Percentiles rank a stretch among this genome's conserved stretches.
Conservation (phyloP, 1,140 invertebrate genomes). For the Mercenaria mercenaria region DNA sequence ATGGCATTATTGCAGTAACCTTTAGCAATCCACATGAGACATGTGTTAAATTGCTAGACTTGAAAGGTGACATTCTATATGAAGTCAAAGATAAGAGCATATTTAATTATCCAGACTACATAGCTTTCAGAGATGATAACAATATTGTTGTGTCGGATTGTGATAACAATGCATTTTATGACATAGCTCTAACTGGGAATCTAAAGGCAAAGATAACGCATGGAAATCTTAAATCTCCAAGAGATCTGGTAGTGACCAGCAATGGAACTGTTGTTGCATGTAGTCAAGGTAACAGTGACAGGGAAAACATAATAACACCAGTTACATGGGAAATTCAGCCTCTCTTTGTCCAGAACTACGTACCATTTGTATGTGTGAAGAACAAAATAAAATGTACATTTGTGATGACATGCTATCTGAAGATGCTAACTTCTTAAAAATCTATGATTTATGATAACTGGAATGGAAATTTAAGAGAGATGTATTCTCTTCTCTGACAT, state of each 20-base stretch:
- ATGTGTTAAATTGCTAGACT: background rate
- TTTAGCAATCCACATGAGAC: background rate
- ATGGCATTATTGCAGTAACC: background rate
- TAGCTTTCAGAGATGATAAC: too few species aligned
- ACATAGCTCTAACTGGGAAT: background rate
- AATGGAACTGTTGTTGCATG: background rate
- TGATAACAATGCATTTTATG: background rate
- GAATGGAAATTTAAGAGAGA: too few species aligned
- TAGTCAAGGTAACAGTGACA: background rate
- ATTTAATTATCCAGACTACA: too few species aligned
- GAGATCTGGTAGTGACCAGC: background rate
- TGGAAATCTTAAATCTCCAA: background rate
- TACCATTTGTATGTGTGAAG: background rate
- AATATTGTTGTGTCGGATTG: too few species aligned
- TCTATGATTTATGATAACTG: too few species aligned
- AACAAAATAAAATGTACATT: background rate
- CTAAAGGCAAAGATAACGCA: background rate
- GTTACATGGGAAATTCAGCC: background rate
- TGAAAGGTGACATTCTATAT: too few species aligned
- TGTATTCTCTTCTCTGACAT: too few species aligned
- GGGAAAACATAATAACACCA: background rate
- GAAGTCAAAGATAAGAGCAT: too few species aligned
- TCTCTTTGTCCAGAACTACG: background rate
- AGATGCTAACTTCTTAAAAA: too few species aligned
- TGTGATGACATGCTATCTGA: too few species aligned